These are phyloP conservation scores for Rhinoraja longicauda DNA, from an alignment of 2,797 vertebrate genomes.

Conservation along the genomic window DNA sequence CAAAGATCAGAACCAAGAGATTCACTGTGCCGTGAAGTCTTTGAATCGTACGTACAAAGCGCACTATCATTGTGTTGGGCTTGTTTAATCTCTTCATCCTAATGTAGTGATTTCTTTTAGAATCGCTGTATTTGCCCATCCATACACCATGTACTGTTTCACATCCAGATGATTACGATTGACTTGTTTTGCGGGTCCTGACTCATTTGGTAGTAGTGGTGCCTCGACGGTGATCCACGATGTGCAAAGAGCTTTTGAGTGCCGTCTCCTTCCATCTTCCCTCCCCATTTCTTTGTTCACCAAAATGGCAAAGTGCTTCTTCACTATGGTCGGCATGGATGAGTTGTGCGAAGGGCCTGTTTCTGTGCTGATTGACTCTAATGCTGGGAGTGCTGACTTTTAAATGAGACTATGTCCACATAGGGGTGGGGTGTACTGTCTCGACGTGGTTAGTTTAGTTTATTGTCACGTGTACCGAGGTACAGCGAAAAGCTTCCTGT, in stretches of 20 bases:
- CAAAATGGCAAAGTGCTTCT: neutral
- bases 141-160: neutral
- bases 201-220: neutral
- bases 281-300: neutral
- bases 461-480: too few relatives aligned
- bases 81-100: neutral
- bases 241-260: neutral
- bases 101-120: neutral
- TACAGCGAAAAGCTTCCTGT: too few relatives aligned
- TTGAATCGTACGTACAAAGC: slow-evolving; percentile 75
- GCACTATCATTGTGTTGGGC: neutral
- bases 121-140: neutral
- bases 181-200: neutral
- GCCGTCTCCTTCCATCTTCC: neutral
- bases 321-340: neutral
- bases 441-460: too few relatives aligned
- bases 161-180: neutral
- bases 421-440: too few relatives aligned
- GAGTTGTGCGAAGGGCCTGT: too few relatives aligned
- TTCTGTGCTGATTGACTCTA: too few relatives aligned
- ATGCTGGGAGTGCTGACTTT: too few relatives aligned
- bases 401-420: too few relatives aligned
- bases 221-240: neutral
- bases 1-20: slow-evolving; percentile 62
- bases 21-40: slow-evolving; percentile 90